Evolutionary conservation across 2,113 vertebrate species (phyloP), one percentile per base, ranked within the genome.

Genomic region (Cebus imitator): DNA sequence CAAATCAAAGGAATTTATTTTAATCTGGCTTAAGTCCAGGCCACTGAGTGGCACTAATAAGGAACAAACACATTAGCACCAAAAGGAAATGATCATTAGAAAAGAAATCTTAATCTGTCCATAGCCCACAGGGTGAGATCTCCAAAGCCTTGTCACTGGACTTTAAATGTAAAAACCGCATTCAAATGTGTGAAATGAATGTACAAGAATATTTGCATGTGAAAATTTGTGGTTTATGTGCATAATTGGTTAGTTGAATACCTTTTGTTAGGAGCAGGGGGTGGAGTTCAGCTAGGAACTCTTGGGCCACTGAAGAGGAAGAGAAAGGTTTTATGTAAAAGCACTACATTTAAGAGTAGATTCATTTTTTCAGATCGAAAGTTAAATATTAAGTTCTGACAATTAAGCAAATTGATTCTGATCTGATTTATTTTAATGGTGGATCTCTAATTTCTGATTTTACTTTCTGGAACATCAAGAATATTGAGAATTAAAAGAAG

Each of bases 41-140:
- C 92, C 87, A 78, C 57, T 37, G 84, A 97, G 90, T 88, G 81
- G 94, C 83, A 48, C 90, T 94, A 95, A 88, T 87, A 78, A 96
- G 96, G 97, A 97, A 97, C 87, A 96, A 98, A 95, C 96, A 95
- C 97, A 97, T 98, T 98, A 97, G 87, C 96, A 96, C 96, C 98
- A 92, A 91, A 97, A 97, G 97, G 96, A 97, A 95, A 97, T 97
- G 96, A 94, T 97, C 97, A 98, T 97, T 97, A 97, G 97, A 94
- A 97, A 89, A 12, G 12, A 82, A 97, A 87, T 96, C 96, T 97
- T 97, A 96, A 98, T 97, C 97, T 91, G 11, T 21, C 48, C 43
- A 4, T 17, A 82, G 79, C 86, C 89, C 95, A 86, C 96, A 57
- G 96, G 91, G 87, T 87, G 89, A 30, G 91, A 75, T 70, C 85